Conservation (phyloP, 2,113 vertebrate genomes). For the Condylura cristata region DNA sequence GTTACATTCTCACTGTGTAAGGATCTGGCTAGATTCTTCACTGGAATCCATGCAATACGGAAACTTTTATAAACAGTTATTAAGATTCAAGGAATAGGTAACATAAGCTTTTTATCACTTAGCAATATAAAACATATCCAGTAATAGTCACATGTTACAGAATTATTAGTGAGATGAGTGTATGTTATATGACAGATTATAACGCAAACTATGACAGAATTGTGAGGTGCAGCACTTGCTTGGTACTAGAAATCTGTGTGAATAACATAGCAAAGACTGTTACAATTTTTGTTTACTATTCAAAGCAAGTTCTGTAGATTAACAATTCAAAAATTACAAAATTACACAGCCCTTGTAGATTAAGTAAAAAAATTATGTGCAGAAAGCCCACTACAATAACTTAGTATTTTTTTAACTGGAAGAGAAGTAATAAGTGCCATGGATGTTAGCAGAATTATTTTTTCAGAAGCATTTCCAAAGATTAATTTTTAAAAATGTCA, state of each 20-base stretch:
- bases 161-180: constrained; percentile 12
- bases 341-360: not conserved
- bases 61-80: not conserved
- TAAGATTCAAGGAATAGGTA: constrained; percentile 36
- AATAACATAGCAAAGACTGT: not conserved
- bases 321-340: constrained; percentile 43
- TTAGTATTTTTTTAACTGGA: not conserved
- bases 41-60: not conserved
- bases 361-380: constrained; percentile 13
- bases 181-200: not conserved
- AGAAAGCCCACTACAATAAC: not conserved
- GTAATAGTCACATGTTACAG: not conserved
- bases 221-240: not conserved
- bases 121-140: not conserved
- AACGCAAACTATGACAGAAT: constrained; percentile 15
- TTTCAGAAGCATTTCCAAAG: not conserved
- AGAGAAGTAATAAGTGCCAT: constrained; percentile 31
- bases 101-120: not conserved
- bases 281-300: constrained; percentile 33
- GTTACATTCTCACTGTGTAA: not conserved
- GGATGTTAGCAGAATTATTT: not conserved
- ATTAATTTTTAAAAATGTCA: constrained; percentile 30
- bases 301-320: not conserved
- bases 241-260: constrained; percentile 20
- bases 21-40: not conserved